Evolutionary conservation across 2,888 invertebrate species (phyloP).

Genomic region (Laspeyria flexula): DNA sequence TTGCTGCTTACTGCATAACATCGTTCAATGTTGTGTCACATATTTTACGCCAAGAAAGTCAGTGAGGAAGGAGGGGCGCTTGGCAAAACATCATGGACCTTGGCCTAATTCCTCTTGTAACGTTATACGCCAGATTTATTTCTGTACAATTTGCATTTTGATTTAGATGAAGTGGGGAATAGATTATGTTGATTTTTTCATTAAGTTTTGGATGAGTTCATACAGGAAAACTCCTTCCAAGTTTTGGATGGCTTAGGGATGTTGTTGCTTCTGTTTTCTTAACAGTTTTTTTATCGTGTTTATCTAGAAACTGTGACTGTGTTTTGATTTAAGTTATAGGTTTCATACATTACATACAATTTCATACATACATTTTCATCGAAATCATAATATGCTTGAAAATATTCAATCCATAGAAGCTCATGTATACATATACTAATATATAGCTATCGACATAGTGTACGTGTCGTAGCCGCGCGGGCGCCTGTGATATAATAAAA

Average conservation of each 20-base stretch:
- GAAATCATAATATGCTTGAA: background rate
- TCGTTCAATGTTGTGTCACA: constrained; percentile 18
- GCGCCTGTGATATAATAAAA: constrained; percentile 39
- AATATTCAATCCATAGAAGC: background rate
- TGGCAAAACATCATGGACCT: constrained; percentile 19
- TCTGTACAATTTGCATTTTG: constrained; percentile 9
- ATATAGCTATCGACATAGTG: constrained; percentile 3
- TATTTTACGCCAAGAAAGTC: constrained; percentile 24
- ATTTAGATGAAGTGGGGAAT: background rate
- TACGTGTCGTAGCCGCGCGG: constrained; percentile 22
- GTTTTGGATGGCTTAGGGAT: background rate
- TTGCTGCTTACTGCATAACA: background rate
- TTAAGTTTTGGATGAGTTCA: background rate
- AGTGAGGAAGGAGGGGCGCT: constrained; percentile 9
- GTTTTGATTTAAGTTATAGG: too few relatives aligned
- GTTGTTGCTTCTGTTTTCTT: too few relatives aligned
- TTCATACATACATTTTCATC: background rate
- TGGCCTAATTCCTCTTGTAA: constrained; percentile 20
- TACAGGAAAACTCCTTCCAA: background rate
- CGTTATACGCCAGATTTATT: constrained; percentile 8
- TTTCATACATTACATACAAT: too few relatives aligned
- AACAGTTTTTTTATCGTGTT: too few relatives aligned
- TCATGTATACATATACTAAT: background rate
- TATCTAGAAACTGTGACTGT: too few relatives aligned
- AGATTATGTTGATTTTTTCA: background rate